Conservation (phyloP, 2,888 invertebrate species). For the Xylocampa areola region DNA sequence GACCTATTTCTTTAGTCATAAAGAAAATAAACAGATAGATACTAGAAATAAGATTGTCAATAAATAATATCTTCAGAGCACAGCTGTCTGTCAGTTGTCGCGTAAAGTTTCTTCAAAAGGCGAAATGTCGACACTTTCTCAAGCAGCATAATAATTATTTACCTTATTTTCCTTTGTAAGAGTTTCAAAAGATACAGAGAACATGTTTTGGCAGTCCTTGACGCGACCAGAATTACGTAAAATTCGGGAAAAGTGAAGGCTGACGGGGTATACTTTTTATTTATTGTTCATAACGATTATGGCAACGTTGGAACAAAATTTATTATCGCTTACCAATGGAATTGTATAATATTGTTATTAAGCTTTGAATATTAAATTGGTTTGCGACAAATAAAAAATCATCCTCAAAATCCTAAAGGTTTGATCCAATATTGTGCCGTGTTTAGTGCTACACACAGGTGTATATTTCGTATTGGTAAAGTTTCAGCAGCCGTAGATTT, state of each 20-base stretch:
- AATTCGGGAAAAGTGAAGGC: not conserved
- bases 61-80: not conserved
- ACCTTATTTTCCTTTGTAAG: conserved; percentile 11
- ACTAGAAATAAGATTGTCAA: conserved; percentile 3
- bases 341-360: no score
- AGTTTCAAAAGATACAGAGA: conserved; percentile 12
- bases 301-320: no score
- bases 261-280: conserved; percentile 9
- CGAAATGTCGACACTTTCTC: conserved; percentile 11
- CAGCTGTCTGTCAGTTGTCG: conserved; percentile 2
- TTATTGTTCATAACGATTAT: not conserved
- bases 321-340: no score
- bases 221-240: conserved; percentile 1
- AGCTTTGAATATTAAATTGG: no score
- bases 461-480: no score
- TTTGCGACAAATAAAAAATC: no score
- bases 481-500: no score
- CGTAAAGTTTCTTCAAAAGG: conserved; percentile 3
- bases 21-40: not conserved
- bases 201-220: conserved; percentile 8
- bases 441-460: no score
- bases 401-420: no score
- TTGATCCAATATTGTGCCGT: no score
- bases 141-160: conserved; percentile 8
- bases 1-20: no score